Percentiles rank a stretch among this genome's conserved stretches.
phyloP scores from a whole-genome alignment of 2,797 vertebrate species.

The Centroberyx gerrardi region DNA sequence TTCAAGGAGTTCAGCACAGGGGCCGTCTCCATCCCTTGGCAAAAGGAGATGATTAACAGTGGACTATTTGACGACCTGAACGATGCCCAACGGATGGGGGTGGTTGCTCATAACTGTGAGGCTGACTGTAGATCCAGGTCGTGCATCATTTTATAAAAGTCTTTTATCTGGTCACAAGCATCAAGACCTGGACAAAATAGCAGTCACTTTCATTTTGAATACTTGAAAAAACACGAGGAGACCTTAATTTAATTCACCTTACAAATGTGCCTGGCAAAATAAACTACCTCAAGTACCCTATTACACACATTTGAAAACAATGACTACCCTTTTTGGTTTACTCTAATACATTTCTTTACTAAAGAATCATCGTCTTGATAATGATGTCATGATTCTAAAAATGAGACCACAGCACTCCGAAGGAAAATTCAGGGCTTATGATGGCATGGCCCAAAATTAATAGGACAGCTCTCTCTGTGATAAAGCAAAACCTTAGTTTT shows the following conservation, averaged over 20 bases:
- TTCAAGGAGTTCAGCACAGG: constrained; percentile 91
- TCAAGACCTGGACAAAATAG: background rate
- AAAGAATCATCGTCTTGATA: background rate
- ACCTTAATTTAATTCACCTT: background rate
- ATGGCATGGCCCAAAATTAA: constrained; percentile 26
- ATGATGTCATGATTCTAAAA: background rate
- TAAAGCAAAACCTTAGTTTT: constrained; percentile 36
- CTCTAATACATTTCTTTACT: background rate
- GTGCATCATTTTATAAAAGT: constrained; percentile 87
- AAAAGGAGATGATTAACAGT: constrained; percentile 91
- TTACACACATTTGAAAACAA: background rate
- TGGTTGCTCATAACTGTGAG: constrained; percentile 36
- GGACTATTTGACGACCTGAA: constrained; percentile 91
- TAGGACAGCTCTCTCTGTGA: constrained; percentile 7
- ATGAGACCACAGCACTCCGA: background rate
- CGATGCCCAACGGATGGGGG: constrained; percentile 67
- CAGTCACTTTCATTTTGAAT: constrained; percentile 7
- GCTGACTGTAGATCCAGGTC: constrained; percentile 82
- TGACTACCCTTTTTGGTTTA: background rate
- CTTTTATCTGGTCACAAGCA: background rate
- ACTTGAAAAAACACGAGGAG: constrained; percentile 2
- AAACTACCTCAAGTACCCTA: constrained; percentile 2
- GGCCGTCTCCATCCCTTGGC: constrained; percentile 89
- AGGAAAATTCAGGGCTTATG: background rate
- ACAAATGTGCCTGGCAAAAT: constrained; percentile 23